phyloP scores from a whole-genome alignment of 2,113 vertebrate species.

The Columba janthina region DNA sequence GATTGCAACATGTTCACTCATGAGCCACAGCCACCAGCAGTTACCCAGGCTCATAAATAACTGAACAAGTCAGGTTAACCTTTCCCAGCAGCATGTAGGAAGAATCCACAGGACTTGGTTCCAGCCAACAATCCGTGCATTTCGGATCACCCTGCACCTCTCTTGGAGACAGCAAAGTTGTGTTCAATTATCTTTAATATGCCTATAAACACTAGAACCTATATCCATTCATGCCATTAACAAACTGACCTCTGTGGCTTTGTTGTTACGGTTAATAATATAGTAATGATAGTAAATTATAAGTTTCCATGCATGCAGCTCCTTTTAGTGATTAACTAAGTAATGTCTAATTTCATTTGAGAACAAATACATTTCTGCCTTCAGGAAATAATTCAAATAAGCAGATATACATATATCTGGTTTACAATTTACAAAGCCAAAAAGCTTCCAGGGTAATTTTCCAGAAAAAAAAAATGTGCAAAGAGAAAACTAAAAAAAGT shows the following conservation, averaged over 20 bases:
- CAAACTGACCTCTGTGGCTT: background rate
- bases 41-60: background rate
- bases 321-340: background rate
- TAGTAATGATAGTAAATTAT: background rate
- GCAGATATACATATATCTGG: background rate
- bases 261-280: background rate
- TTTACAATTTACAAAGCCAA: background rate
- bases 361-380: conserved; percentile 3
- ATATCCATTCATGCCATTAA: background rate
- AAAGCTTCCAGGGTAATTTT: background rate
- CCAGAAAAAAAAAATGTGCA: background rate
- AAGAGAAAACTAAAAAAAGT: background rate
- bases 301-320: background rate
- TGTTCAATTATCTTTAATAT: background rate
- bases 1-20: background rate
- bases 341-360: background rate
- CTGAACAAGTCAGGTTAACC: background rate
- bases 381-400: background rate
- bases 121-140: background rate
- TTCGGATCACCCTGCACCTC: background rate
- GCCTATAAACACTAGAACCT: background rate
- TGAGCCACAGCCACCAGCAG: background rate
- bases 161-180: background rate
- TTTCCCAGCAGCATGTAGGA: background rate
- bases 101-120: background rate